Percentiles rank a stretch among this genome's conserved stretches.
Conservation (phyloP, 2,888 invertebrate genomes). For the Apotomis capreana region DNA sequence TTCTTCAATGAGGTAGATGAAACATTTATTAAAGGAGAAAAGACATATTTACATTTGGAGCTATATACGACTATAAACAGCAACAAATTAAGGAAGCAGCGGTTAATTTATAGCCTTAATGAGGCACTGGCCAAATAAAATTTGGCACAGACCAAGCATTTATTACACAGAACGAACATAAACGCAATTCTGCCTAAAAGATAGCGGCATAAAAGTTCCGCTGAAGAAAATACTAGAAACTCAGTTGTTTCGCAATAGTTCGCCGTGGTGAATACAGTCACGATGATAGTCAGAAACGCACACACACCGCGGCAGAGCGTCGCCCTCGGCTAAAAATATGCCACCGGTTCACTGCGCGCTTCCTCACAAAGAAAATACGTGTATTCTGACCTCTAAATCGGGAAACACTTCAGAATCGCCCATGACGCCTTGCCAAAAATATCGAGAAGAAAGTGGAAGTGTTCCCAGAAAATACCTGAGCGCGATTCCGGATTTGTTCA, state of each 20-base stretch:
- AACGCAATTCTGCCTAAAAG: slow-evolving; percentile 9
- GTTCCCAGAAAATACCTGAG: slow-evolving; percentile 28
- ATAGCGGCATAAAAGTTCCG: slow-evolving; percentile 7
- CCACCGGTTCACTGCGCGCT: slow-evolving; percentile 71
- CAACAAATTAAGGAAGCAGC: slow-evolving; percentile 9
- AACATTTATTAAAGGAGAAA: too few relatives aligned
- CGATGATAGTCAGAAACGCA: slow-evolving; percentile 41
- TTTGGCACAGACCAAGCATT: slow-evolving; percentile 16
- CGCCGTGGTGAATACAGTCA: slow-evolving; percentile 31
- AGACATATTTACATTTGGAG: background rate
- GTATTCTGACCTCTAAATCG: slow-evolving; percentile 72
- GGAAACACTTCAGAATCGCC: slow-evolving; percentile 59
- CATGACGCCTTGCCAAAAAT: slow-evolving; percentile 49
- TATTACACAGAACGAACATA: slow-evolving; percentile 1
- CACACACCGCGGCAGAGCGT: slow-evolving; percentile 60
- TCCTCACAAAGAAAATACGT: slow-evolving; percentile 78
- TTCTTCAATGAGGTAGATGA: background rate
- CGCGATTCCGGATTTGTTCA: slow-evolving; percentile 15
- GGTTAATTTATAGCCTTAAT: slow-evolving; percentile 21
- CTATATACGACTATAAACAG: background rate
- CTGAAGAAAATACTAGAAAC: slow-evolving; percentile 34
- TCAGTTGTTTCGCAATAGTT: slow-evolving; percentile 21
- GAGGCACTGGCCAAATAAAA: slow-evolving; percentile 23
- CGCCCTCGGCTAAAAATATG: slow-evolving; percentile 81
- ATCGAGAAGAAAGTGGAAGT: slow-evolving; percentile 44